Evolutionary conservation across 23 tunicate species (phyloP).

Genomic region (Trididemnum nubilum): DNA sequence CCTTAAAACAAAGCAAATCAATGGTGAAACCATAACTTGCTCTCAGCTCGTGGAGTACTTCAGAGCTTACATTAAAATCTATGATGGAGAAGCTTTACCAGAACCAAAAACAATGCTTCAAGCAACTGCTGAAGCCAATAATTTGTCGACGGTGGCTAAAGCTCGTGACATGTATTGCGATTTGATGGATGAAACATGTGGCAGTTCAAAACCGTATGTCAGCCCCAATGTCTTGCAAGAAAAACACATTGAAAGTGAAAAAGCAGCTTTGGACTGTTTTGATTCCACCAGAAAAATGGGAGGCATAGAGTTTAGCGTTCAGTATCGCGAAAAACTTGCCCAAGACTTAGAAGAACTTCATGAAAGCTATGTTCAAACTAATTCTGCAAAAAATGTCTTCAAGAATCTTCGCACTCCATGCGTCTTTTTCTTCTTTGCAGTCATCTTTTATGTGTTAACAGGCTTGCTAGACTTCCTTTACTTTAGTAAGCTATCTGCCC

Average conservation of each 20-base stretch:
- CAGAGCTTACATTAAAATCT: conserved; percentile 72
- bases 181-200: conserved; percentile 81
- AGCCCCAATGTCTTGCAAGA: conserved; percentile 57
- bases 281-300: conserved; percentile 83
- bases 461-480: conserved; percentile 66
- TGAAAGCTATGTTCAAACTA: conserved; percentile 52
- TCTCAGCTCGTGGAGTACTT: conserved; percentile 64
- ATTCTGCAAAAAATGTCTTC: conserved; percentile 81
- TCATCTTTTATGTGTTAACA: conserved; percentile 53
- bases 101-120: conserved; percentile 82
- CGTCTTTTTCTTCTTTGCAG: conserved; percentile 52
- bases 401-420: conserved; percentile 65
- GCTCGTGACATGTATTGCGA: conserved; percentile 48
- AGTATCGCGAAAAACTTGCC: conserved; percentile 54
- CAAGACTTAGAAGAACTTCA: conserved; percentile 43
- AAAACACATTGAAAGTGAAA: conserved; percentile 45
- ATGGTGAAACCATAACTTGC: conserved; percentile 61
- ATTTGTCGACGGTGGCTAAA: conserved; percentile 74
- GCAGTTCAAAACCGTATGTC: conserved; percentile 57
- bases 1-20: conserved; percentile 54
- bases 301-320: conserved; percentile 68
- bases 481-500: conserved; percentile 39
- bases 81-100: conserved; percentile 76
- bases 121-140: conserved; percentile 80
- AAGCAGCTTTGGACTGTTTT: conserved; percentile 46